Conservation (phyloP, 35 echinoderm and acorn worm genomes). For the Ptychodera flava region DNA sequence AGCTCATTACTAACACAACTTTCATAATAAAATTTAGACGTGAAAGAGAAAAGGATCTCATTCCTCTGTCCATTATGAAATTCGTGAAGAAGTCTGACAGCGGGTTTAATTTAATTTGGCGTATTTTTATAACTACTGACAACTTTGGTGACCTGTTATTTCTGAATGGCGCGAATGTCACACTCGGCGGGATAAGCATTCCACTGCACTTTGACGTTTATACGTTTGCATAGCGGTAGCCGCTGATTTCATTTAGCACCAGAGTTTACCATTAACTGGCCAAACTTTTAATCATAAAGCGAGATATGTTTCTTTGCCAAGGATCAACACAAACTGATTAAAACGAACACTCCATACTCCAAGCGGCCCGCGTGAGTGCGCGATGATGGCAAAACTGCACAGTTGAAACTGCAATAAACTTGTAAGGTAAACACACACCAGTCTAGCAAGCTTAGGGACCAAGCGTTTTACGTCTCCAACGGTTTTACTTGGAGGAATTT, state of each 20-base stretch:
- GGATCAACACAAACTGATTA: neutral
- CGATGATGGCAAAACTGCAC: neutral
- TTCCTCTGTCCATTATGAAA: neutral
- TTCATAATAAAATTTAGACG: neutral
- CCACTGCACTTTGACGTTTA: neutral
- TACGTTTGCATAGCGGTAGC: neutral
- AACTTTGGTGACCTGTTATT: neutral
- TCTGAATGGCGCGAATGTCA: neutral
- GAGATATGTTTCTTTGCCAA: neutral
- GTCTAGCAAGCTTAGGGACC: neutral
- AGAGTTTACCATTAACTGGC: neutral
- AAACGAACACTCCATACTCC: neutral
- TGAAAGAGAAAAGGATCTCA: neutral
- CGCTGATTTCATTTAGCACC: neutral
- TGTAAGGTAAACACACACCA: neutral
- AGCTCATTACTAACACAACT: constrained; percentile 6
- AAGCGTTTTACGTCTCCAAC: neutral
- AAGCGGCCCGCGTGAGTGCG: neutral
- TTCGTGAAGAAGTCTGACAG: neutral
- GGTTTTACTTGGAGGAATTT: neutral
- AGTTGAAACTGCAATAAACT: neutral
- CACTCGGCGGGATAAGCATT: neutral
- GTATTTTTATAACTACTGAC: neutral
- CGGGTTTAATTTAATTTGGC: neutral
- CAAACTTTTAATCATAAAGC: neutral